Evolutionary conservation across 2,113 vertebrate species (phyloP), one percentile per base, ranked within the genome.

Genomic region (Oncorhynchus clarkii): DNA sequence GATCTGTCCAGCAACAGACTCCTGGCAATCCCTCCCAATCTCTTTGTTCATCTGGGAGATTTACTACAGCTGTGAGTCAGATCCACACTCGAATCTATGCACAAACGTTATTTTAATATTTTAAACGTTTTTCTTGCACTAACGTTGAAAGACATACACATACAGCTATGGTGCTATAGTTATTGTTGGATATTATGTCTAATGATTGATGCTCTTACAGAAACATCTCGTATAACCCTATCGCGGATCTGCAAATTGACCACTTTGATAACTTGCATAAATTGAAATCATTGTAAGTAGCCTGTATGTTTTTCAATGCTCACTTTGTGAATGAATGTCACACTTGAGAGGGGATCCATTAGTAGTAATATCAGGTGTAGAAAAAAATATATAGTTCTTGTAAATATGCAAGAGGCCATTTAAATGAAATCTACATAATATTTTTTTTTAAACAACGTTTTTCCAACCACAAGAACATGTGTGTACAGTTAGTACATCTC

Each of bases 281-380:
- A 81, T 92, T 99, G 71, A 99, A 96, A 82, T 99, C 97, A 51
- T 87, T 99, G 97, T 99, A 93, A 97, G 97, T 97, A 90, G 76
- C 5, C 39, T 73, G 67, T 65, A 24, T 67, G 60, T 34, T 62
- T 45, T 72, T 49, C 9, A 22, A 18, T 65, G 18, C 9, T 70
- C 22, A 54, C 3, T 59, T 73, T 31, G 5, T 18, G n/a, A 12
- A 60, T 60, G 59, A 27, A 34, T 51, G 39, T 39, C 9, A 39
- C 39, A 39, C 39, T 12, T 45, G 39, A 51, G 39, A 49, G 39
- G 24, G 12, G 27, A 24, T 11, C 8, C 39, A 45, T 45, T 45
- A 45, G 9, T 45, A 45, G 39, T 11, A 11, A 45, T 45, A 45
- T 9, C 39, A 45, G 9, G 39, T 45, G 11, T 11, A 45, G 9